A percentile compares a stretch with the other conserved stretches of the same genome.
Conservation (phyloP, 2,797 vertebrate species). For the Gadopsis marmoratus region DNA sequence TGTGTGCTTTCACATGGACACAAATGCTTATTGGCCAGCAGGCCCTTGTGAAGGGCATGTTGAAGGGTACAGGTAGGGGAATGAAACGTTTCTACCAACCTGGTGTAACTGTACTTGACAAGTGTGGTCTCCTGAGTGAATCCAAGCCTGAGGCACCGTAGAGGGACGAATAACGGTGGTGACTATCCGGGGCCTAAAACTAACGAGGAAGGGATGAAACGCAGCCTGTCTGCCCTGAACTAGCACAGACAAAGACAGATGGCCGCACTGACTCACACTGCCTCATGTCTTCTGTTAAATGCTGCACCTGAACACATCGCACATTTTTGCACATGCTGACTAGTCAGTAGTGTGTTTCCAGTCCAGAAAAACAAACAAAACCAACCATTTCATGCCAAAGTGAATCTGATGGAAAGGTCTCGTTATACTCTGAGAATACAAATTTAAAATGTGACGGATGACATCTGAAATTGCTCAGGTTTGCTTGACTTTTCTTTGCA, state of each 20-base stretch:
- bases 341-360: not conserved
- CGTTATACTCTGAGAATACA: not conserved
- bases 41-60: constrained; percentile 17
- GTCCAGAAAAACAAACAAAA: not conserved
- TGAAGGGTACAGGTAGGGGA: constrained; percentile 28
- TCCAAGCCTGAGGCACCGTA: not conserved
- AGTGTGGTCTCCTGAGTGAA: not conserved
- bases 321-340: not conserved
- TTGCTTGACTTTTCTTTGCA: not conserved
- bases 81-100: constrained; percentile 3
- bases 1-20: constrained; percentile 41
- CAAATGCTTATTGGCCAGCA: constrained; percentile 23
- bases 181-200: constrained; percentile 1
- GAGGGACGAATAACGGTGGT: not conserved
- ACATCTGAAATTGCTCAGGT: not conserved
- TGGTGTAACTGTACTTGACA: constrained; percentile 7
- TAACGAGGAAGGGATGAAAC: constrained; percentile 15
- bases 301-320: constrained; percentile 3
- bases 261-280: not conserved
- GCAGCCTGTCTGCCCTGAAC: not conserved
- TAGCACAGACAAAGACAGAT: constrained; percentile 13
- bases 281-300: not conserved
- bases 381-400: not conserved
- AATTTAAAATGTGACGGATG: not conserved
- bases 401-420: not conserved